phyloP scores from a whole-genome alignment of 2,113 vertebrate species.

The Clarias gariepinus region DNA sequence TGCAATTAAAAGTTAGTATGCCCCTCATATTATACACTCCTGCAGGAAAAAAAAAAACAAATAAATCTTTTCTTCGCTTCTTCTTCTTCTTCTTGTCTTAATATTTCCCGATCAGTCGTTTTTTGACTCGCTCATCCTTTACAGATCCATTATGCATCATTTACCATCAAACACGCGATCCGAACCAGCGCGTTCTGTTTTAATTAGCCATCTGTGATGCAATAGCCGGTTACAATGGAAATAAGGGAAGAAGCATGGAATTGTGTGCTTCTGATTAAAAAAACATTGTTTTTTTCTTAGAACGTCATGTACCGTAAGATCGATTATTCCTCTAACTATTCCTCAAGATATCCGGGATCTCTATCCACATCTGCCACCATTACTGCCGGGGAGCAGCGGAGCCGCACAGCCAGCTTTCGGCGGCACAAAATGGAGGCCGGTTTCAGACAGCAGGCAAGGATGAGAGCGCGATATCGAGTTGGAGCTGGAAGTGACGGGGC shows the following conservation, averaged over 20 bases:
- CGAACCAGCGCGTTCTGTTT: background rate
- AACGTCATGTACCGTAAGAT: background rate
- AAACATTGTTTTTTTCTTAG: background rate
- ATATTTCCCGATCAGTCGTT: background rate
- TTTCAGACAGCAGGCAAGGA: constrained; percentile 11
- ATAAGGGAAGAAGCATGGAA: background rate
- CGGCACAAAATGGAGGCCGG: constrained; percentile 13
- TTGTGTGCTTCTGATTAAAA: background rate
- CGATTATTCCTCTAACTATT: background rate
- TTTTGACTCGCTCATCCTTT: background rate
- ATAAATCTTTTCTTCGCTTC: background rate
- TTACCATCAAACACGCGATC: background rate
- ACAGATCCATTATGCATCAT: background rate
- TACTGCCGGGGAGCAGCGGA: background rate
- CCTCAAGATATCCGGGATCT: background rate
- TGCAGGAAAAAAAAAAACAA: background rate
- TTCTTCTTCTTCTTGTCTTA: background rate
- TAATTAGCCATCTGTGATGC: background rate
- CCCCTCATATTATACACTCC: background rate
- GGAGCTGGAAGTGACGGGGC: constrained; percentile 17
- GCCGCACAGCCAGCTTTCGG: background rate
- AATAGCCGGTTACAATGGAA: background rate
- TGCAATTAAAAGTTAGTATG: background rate
- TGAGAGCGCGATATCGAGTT: background rate
- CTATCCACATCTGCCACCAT: background rate